These are phyloP conservation scores for Zaprionus capensis DNA, from an alignment of 1,140 invertebrate species.

Conservation along the genomic window DNA sequence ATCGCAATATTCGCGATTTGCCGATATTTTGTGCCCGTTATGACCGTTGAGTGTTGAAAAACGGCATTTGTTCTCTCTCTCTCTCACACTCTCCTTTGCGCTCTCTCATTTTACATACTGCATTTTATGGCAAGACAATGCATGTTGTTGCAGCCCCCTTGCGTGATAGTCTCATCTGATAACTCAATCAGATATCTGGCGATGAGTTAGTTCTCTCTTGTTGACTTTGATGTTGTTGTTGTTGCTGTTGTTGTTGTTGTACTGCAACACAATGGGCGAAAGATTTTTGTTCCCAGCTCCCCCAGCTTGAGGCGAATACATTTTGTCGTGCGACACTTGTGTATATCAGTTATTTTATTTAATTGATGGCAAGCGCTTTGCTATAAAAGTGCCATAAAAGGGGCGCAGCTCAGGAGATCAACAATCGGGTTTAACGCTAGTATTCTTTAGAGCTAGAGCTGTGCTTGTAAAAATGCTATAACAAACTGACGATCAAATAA, in stretches of 20 bases:
- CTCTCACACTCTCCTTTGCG: not conserved
- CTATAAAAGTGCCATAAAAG: constrained; percentile 1
- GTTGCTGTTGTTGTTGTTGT: not conserved
- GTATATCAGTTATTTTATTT: constrained; percentile 3
- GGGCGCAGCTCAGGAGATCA: constrained; percentile 1
- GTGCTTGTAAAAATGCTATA: not conserved
- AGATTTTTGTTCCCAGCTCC: not conserved
- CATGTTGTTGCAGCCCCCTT: not conserved
- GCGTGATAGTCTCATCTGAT: constrained; percentile 8
- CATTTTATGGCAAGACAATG: constrained; percentile 1
- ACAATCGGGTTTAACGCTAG: no score
- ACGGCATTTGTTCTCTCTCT: not conserved
- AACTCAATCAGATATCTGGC: constrained; percentile 6
- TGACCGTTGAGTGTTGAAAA: not conserved
- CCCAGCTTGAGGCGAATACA: not conserved
- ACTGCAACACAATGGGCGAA: not conserved
- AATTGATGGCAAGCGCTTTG: constrained; percentile 3
- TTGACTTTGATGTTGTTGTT: not conserved
- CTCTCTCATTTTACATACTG: not conserved
- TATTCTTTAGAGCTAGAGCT: not conserved
- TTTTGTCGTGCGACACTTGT: constrained; percentile 1
- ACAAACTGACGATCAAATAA: no score
- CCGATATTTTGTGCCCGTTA: constrained; percentile 1
- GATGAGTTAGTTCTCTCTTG: constrained; percentile 4
- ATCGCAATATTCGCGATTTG: constrained; percentile 2